Conservation (phyloP, 1,140 invertebrate species). For the Dendroctonus valens region DNA sequence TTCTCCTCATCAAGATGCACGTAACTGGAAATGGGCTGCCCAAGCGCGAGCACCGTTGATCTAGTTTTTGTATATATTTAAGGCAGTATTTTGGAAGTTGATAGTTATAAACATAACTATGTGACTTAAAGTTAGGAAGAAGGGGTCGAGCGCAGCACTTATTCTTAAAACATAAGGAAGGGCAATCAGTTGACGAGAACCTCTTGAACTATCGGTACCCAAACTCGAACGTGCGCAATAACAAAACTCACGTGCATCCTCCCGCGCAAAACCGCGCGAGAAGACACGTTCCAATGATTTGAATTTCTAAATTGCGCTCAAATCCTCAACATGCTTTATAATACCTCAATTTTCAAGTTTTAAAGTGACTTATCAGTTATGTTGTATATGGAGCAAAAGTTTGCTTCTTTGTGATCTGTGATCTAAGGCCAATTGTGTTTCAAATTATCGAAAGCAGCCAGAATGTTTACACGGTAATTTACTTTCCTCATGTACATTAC, state of each 20-base stretch:
- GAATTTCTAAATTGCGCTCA: not conserved
- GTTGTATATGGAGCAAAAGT: not conserved
- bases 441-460: constrained; percentile 3
- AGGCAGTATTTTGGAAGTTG: not conserved
- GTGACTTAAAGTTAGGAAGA: constrained; percentile 9
- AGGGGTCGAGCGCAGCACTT: constrained; percentile 25
- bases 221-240: constrained; percentile 30
- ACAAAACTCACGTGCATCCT: constrained; percentile 26
- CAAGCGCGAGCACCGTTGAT: too few relatives aligned
- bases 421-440: constrained; percentile 4
- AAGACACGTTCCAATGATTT: not conserved
- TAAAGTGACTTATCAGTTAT: too few relatives aligned
- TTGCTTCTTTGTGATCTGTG: constrained; percentile 4
- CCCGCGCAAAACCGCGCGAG: constrained; percentile 25
- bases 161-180: constrained; percentile 31
- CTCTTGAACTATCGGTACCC: constrained; percentile 34
- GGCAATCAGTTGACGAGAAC: constrained; percentile 33
- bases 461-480: constrained; percentile 34
- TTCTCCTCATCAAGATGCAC: too few relatives aligned
- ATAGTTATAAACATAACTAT: constrained; percentile 8
- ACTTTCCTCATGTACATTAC: too few relatives aligned
- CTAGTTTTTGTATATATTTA: too few relatives aligned
- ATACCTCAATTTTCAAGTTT: not conserved
- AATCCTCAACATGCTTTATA: not conserved
- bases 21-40: too few relatives aligned